Conservation (phyloP, 2,797 vertebrate species). For the Hoplostethus atlanticus region DNA sequence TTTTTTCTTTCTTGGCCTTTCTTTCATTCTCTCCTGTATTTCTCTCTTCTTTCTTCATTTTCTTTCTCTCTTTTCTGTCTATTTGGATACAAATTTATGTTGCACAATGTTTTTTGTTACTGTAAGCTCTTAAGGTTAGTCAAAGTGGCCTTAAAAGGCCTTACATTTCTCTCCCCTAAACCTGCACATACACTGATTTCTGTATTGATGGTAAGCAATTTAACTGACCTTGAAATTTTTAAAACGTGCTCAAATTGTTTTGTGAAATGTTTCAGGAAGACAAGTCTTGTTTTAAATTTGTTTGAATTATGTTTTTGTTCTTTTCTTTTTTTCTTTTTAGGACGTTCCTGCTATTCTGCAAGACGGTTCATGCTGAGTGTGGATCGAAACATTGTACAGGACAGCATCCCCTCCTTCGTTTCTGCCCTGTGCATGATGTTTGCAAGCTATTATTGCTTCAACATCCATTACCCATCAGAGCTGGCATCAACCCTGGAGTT, state of each 20-base stretch:
- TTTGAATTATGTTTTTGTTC: not conserved
- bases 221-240: too few species aligned
- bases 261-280: constrained; percentile 10
- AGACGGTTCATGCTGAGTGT: constrained; percentile 35
- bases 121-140: constrained; percentile 7
- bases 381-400: not conserved
- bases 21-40: not conserved
- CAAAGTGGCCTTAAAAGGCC: not conserved
- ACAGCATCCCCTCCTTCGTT: constrained; percentile 11
- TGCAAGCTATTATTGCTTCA: constrained; percentile 30
- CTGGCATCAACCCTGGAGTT: constrained; percentile 37
- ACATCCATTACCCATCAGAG: constrained; percentile 35
- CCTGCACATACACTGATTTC: too few species aligned
- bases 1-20: constrained; percentile 10
- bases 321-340: constrained; percentile 13
- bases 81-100: not conserved
- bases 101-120: not conserved
- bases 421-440: constrained; percentile 32
- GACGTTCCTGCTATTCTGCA: constrained; percentile 26
- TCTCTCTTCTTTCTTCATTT: too few species aligned
- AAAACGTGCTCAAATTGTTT: not conserved
- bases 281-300: not conserved
- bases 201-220: too few species aligned
- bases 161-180: not conserved
- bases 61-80: too few species aligned